phyloP scores from a whole-genome alignment of 1,140 invertebrate genomes.

The Caerostris darwini region DNA sequence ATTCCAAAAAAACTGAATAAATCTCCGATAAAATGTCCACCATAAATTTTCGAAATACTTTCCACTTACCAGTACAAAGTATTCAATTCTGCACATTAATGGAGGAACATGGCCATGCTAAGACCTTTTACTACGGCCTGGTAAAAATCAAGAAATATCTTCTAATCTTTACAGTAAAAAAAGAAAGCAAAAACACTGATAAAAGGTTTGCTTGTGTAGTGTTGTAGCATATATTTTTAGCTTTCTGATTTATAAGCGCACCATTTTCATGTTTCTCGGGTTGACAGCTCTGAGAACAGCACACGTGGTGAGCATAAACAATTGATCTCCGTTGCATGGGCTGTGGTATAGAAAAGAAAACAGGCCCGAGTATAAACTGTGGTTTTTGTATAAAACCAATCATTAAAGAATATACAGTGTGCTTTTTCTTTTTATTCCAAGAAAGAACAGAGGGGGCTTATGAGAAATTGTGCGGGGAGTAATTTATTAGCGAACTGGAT shows the following conservation, averaged over 20 bases:
- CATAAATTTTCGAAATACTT: not conserved
- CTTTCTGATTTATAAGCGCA: conserved; percentile 38
- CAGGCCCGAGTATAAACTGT: not conserved
- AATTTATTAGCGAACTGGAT: too few species aligned
- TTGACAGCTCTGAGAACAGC: conserved; percentile 29
- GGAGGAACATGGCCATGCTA: not conserved
- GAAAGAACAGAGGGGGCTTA: too few species aligned
- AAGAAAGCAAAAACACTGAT: not conserved
- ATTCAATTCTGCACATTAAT: conserved; percentile 13
- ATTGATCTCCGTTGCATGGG: not conserved
- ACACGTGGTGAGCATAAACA: conserved; percentile 36
- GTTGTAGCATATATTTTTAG: conserved; percentile 36
- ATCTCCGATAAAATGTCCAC: not conserved
- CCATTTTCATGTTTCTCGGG: conserved; percentile 26
- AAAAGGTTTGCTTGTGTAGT: conserved; percentile 1
- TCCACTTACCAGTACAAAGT: conserved; percentile 26
- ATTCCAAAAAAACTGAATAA: not conserved
- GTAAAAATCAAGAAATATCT: conserved; percentile 1
- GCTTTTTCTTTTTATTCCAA: not conserved
- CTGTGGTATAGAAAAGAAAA: conserved; percentile 1
- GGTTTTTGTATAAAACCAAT: not conserved
- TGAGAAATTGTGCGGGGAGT: too few species aligned
- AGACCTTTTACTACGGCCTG: not conserved
- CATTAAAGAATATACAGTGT: not conserved
- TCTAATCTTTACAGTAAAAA: not conserved